Conservation (phyloP, 2,113 vertebrate species). For the Otolemur garnettii region DNA sequence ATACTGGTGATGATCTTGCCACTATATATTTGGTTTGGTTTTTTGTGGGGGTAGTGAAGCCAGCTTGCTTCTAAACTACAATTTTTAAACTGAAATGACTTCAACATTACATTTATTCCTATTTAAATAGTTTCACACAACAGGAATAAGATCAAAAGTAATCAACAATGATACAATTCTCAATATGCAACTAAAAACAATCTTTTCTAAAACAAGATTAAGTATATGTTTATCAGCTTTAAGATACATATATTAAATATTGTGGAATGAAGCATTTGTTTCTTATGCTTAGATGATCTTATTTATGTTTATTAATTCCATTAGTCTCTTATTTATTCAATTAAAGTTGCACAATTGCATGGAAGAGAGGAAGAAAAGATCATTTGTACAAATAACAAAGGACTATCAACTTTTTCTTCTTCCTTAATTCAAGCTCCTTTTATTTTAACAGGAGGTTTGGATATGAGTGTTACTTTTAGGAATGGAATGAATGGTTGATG, state of each 20-base stretch:
- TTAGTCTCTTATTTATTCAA: not conserved
- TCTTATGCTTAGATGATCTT: not conserved
- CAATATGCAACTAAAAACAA: conserved; percentile 10
- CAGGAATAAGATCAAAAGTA: not conserved
- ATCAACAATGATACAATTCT: not conserved
- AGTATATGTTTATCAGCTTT: not conserved
- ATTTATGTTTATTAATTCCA: not conserved
- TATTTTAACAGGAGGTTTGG: not conserved
- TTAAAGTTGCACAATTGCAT: not conserved
- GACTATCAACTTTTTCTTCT: not conserved
- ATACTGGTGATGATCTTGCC: not conserved
- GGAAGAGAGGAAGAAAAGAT: not conserved
- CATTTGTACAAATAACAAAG: not conserved
- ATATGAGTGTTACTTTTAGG: not conserved
- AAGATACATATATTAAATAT: not conserved
- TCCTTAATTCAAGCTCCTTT: not conserved
- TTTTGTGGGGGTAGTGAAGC: not conserved
- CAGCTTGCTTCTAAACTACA: not conserved
- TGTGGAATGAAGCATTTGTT: not conserved
- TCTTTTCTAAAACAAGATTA: not conserved
- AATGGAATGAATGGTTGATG: not conserved
- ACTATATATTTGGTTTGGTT: not conserved
- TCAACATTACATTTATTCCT: not conserved
- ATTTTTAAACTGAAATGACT: not conserved
- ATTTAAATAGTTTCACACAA: not conserved